Evolutionary conservation across 2,113 vertebrate species (phyloP), one percentile per base, ranked within the genome.

Genomic region (Cryptotis parvus): DNA sequence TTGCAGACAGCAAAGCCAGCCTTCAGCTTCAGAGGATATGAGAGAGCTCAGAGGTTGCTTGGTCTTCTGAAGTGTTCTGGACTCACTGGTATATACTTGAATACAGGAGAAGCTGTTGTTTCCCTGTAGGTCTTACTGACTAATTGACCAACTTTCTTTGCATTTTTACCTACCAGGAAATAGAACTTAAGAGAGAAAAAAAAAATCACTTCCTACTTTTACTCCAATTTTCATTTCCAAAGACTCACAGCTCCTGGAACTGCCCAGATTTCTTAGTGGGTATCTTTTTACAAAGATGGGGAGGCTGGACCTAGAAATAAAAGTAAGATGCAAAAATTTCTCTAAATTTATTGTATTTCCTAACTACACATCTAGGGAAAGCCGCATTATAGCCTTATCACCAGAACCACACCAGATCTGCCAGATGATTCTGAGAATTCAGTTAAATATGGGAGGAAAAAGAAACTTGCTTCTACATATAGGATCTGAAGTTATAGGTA

Each of bases 311-410:
- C 14, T 63, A 15, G 66, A 35, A 84, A 10, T 15, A 37, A 82
- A n/a, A 14, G 4, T 33, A 61, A 70, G 26, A 45, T 43, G 31
- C n/a, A 52, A 68, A 79, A 4, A 5, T 27, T 7, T 55, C 8
- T 82, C 35, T 75, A 29, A 26, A 24, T 9, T 76, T 82, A 41
- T 78, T 29, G 7, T 84, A 49, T 91, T 95, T 82, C 10, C 22
- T 45, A 81, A 3, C 26, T 37, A 49, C 11, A 49, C 45, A 49
- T 68, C 35, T 73, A 11, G 35, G 82, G 58, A 80, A 22, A 37
- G 16, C 45, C 35, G 9, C 8, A 65, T 78, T 43, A 14, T 4
- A 87, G 29, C 15, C 24, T 73, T 72, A 37, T 49, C 29, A 37
- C 33, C 41, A 33, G 70, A 83, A 78, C 26, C 68, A 41, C 12